Evolutionary conservation across 2,888 invertebrate genomes (phyloP).

Genomic region (Ochropacha duplaris): DNA sequence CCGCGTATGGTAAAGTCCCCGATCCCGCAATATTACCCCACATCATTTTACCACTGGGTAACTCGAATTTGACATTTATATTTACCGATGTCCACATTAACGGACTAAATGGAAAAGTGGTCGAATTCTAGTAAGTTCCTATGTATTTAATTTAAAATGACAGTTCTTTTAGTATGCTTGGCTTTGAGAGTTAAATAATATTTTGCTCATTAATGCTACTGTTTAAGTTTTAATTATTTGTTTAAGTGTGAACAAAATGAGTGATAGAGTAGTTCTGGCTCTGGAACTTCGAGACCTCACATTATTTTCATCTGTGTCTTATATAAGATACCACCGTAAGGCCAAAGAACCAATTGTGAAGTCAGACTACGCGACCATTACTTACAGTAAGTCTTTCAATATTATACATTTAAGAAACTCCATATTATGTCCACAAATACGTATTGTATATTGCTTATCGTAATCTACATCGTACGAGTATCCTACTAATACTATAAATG

Average conservation of each 20-base stretch:
- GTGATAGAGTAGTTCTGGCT: slow-evolving; percentile 23
- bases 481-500: too few species aligned
- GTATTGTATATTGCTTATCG: too few species aligned
- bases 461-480: too few species aligned
- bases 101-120: slow-evolving; percentile 37
- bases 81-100: slow-evolving; percentile 15
- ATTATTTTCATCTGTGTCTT: slow-evolving; percentile 4
- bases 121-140: slow-evolving; percentile 41
- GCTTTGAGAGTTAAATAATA: too few species aligned
- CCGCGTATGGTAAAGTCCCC: slow-evolving; percentile 14
- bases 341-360: slow-evolving; percentile 15
- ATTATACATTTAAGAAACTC: background rate
- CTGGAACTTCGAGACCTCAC: slow-evolving; percentile 17
- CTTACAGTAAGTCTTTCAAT: background rate
- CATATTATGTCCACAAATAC: too few species aligned
- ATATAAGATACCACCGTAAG: slow-evolving; percentile 13
- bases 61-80: slow-evolving; percentile 25
- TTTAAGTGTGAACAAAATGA: slow-evolving; percentile 28
- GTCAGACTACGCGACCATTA: slow-evolving; percentile 9
- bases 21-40: slow-evolving; percentile 16
- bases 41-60: slow-evolving; percentile 20
- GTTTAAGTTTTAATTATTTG: background rate
- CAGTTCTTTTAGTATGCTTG: background rate
- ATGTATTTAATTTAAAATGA: too few species aligned
- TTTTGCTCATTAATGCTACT: too few species aligned